Conservation (phyloP, 2,113 vertebrate genomes). For the Syngnathoides biaculeatus region DNA sequence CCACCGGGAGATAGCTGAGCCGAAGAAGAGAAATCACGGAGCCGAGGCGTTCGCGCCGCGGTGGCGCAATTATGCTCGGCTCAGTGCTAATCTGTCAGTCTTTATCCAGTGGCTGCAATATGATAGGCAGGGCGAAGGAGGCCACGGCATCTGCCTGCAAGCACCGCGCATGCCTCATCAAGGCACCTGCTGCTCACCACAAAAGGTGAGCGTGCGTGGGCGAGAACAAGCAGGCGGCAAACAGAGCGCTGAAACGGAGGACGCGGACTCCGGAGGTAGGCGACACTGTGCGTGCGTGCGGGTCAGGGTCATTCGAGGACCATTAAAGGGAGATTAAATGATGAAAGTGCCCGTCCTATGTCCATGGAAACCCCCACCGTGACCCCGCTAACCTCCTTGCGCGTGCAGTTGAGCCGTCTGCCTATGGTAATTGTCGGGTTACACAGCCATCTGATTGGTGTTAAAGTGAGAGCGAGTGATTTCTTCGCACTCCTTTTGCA, state of each 20-base stretch:
- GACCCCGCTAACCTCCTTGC: neutral
- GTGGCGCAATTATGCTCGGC: slow-evolving; percentile 37
- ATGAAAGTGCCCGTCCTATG: slow-evolving; percentile 65
- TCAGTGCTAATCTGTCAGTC: slow-evolving; percentile 59
- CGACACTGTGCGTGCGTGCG: slow-evolving; percentile 18
- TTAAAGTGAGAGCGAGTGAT: slow-evolving; percentile 52
- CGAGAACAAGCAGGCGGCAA: slow-evolving; percentile 22
- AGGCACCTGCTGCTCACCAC: slow-evolving; percentile 58
- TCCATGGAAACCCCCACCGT: slow-evolving; percentile 34
- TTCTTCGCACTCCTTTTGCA: slow-evolving; percentile 32
- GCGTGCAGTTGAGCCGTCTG: slow-evolving; percentile 30
- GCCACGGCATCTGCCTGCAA: slow-evolving; percentile 34
- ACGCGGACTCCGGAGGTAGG: slow-evolving; percentile 20
- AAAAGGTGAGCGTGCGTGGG: slow-evolving; percentile 9
- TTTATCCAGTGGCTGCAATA: slow-evolving; percentile 53
- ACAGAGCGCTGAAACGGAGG: slow-evolving; percentile 30
- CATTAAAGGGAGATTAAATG: slow-evolving; percentile 67
- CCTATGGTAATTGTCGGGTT: slow-evolving; percentile 52
- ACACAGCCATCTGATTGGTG: slow-evolving; percentile 53
- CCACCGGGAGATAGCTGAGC: slow-evolving; percentile 44
- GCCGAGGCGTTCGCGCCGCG: slow-evolving; percentile 37
- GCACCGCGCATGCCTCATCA: slow-evolving; percentile 51
- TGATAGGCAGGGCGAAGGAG: slow-evolving; percentile 40
- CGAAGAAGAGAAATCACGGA: slow-evolving; percentile 21
- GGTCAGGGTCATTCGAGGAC: slow-evolving; percentile 52